Evolutionary conservation across 2,888 invertebrate species (phyloP).

Genomic region (Cordilura impudica): DNA sequence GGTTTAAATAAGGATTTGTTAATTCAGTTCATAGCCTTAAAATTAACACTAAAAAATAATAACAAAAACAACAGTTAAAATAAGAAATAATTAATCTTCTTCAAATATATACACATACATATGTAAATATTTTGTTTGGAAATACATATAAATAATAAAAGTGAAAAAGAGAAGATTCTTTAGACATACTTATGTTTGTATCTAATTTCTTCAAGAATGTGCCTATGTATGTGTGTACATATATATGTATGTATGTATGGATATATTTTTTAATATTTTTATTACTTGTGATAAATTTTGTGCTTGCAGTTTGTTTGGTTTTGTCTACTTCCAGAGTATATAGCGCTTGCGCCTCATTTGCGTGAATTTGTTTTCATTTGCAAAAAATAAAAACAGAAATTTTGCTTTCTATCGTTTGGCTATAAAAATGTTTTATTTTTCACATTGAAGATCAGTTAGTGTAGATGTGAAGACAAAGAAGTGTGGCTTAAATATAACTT

Average conservation of each 20-base stretch:
- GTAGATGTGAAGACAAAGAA: constrained; percentile 57
- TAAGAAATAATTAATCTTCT: too few relatives aligned
- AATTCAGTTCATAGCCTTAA: neutral
- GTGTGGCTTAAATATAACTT: constrained; percentile 19
- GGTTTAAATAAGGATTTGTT: neutral
- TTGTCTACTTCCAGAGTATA: neutral
- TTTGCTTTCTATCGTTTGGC: constrained; percentile 38
- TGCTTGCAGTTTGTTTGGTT: constrained; percentile 35
- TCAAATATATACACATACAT: too few relatives aligned
- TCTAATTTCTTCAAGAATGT: too few relatives aligned
- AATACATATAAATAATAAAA: too few relatives aligned
- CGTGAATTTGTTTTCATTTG: constrained; percentile 38
- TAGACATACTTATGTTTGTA: too few relatives aligned
- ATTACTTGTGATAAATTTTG: constrained; percentile 36
- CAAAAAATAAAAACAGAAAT: constrained; percentile 29
- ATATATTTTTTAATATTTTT: constrained; percentile 39
- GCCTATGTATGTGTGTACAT: neutral
- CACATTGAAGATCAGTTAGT: constrained; percentile 60
- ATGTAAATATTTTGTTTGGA: too few relatives aligned
- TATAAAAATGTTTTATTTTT: constrained; percentile 60
- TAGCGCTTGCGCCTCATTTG: constrained; percentile 33
- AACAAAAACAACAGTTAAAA: neutral
- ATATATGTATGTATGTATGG: neutral
- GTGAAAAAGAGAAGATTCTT: too few relatives aligned
- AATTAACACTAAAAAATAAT: neutral